phyloP scores from a whole-genome alignment of 1,140 invertebrate genomes.

The Hypsibius dujardini region DNA sequence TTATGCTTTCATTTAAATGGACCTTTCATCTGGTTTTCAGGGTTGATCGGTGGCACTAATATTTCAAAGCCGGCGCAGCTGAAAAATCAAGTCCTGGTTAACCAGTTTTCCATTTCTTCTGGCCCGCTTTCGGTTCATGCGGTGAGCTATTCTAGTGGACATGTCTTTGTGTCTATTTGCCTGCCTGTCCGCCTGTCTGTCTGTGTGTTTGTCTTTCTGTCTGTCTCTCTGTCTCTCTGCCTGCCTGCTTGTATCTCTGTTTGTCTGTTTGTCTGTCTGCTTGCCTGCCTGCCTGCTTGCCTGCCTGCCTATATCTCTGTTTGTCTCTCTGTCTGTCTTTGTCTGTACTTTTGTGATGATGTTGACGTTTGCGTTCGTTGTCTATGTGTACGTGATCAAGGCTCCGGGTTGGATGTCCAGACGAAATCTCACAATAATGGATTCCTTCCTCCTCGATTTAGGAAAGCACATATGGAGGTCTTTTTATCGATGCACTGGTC shows the following conservation, averaged over 20 bases:
- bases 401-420: too few relatives aligned
- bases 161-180: too few relatives aligned
- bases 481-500: slow-evolving; percentile 16
- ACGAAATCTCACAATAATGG: neutral
- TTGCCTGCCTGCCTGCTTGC: too few relatives aligned
- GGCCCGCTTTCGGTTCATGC: slow-evolving; percentile 6
- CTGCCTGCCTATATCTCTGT: too few relatives aligned
- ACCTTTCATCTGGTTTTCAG: neutral
- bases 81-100: slow-evolving; percentile 8
- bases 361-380: neutral
- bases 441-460: neutral
- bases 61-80: slow-evolving; percentile 1
- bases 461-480: slow-evolving; percentile 1
- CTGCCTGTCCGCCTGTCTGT: too few relatives aligned
- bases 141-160: too few relatives aligned
- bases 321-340: neutral
- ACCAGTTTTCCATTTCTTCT: neutral
- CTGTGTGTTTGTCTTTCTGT: too few relatives aligned
- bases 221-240: too few relatives aligned
- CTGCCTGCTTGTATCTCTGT: too few relatives aligned
- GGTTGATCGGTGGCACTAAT: slow-evolving; percentile 4
- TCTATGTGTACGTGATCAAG: too few relatives aligned
- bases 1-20: neutral
- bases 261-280: too few relatives aligned
- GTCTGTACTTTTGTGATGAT: neutral